Percentiles rank a stretch among this genome's conserved stretches.
Evolutionary conservation across 2,113 vertebrate genomes (phyloP).

Genomic region (Tachysurus vachellii): DNA sequence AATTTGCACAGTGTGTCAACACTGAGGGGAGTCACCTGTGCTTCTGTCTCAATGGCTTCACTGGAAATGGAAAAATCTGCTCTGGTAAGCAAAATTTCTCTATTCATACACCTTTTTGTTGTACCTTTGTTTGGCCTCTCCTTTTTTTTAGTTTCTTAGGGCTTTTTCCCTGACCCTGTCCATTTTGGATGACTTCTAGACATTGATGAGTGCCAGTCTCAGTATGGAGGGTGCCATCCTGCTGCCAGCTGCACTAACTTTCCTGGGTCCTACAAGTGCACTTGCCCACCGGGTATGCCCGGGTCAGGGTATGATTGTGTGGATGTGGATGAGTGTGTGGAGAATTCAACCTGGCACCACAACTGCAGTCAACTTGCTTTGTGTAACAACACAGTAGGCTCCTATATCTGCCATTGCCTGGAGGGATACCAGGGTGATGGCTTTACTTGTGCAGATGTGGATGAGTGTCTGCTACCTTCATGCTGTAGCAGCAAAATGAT

Average conservation of each 20-base stretch:
- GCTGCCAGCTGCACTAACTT: constrained; percentile 74
- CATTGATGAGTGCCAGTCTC: constrained; percentile 81
- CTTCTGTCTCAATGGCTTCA: constrained; percentile 74
- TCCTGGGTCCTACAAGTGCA: constrained; percentile 72
- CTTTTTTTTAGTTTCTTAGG: constrained; percentile 56
- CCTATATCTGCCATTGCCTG: constrained; percentile 72
- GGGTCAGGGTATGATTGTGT: constrained; percentile 75
- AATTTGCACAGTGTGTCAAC: constrained; percentile 74
- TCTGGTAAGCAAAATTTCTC: constrained; percentile 67
- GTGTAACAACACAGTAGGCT: constrained; percentile 73
- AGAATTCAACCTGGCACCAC: constrained; percentile 59
- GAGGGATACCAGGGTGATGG: constrained; percentile 74
- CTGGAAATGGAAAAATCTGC: constrained; percentile 76
- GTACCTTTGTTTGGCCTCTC: constrained; percentile 47
- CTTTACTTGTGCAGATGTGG: constrained; percentile 70
- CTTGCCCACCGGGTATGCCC: constrained; percentile 70
- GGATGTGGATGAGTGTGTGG: constrained; percentile 77
- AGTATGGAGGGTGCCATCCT: constrained; percentile 78
- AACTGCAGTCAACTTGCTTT: constrained; percentile 70
- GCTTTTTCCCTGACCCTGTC: constrained; percentile 75
- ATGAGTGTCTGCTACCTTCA: constrained; percentile 69
- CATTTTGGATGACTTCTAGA: constrained; percentile 86
- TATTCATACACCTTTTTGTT: neutral
- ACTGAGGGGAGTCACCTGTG: constrained; percentile 72
- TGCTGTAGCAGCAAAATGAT: constrained; percentile 70